These are phyloP conservation scores for Euphonia xanthogaster DNA, from an alignment of 2,797 vertebrate species.

Conservation along the genomic window DNA sequence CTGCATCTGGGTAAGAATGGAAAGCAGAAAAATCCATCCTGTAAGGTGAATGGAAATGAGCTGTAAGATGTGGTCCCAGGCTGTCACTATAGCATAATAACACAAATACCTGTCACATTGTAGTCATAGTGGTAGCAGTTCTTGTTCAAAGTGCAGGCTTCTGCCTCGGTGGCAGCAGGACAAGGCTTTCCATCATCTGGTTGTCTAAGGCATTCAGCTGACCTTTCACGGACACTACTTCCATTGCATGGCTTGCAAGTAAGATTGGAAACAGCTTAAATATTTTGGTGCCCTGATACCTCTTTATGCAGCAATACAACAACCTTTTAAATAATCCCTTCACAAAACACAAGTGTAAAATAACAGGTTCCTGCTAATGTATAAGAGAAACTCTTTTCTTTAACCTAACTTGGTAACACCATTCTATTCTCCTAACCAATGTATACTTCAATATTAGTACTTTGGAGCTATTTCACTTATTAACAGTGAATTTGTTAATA, in stretches of 20 bases:
- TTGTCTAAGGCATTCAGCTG: slow-evolving; percentile 82
- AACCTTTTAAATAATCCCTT: background rate
- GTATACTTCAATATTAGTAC: background rate
- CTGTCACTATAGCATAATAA: background rate
- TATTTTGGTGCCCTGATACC: background rate
- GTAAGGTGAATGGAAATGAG: background rate
- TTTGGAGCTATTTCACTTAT: background rate
- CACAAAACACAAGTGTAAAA: background rate
- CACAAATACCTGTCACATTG: slow-evolving; percentile 90
- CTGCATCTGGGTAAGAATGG: background rate
- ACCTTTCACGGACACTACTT: slow-evolving; percentile 81
- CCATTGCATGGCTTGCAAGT: slow-evolving; percentile 86
- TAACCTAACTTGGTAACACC: background rate
- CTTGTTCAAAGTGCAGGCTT: slow-evolving; percentile 88
- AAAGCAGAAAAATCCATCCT: background rate
- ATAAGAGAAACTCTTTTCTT: background rate
- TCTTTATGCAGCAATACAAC: background rate
- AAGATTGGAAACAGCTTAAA: background rate
- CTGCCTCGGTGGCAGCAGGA: slow-evolving; percentile 81
- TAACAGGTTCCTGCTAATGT: background rate
- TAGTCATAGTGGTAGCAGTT: slow-evolving; percentile 98
- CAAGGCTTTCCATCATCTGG: slow-evolving; percentile 86
- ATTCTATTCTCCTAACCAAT: background rate
- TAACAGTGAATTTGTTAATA: too few relatives aligned
- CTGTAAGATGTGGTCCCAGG: background rate